Evolutionary conservation across 2,113 vertebrate species (phyloP).

Genomic region (Poeciliopsis turrubarensis): DNA sequence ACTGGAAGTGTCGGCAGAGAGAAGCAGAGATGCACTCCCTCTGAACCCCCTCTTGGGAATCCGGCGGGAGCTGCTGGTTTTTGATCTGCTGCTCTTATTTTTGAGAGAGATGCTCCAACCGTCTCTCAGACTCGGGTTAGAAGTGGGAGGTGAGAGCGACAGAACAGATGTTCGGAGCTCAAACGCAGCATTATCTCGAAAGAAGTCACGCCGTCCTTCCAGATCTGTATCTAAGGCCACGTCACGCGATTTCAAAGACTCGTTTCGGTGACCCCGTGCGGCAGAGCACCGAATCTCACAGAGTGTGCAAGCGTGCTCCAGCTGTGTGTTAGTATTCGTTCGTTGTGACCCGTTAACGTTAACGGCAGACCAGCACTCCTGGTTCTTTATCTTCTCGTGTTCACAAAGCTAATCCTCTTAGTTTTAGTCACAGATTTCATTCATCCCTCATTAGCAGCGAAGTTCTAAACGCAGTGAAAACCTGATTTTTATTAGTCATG

Average conservation of each 20-base stretch:
- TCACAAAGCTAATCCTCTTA: constrained; percentile 1
- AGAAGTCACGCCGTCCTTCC: constrained; percentile 14
- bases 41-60: constrained; percentile 32
- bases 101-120: constrained; percentile 32
- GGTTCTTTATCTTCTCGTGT: neutral
- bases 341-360: neutral
- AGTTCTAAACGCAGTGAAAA: constrained; percentile 41
- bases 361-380: neutral
- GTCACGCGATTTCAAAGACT: neutral
- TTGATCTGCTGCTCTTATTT: constrained; percentile 59
- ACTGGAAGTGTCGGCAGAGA: constrained; percentile 30
- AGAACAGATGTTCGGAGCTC: constrained; percentile 30
- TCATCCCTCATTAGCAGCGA: constrained; percentile 43
- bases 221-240: constrained; percentile 27
- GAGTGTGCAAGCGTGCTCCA: neutral
- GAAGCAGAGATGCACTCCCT: constrained; percentile 7
- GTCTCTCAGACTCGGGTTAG: constrained; percentile 33
- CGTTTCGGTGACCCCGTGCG: neutral
- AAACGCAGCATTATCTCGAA: constrained; percentile 29
- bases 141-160: constrained; percentile 4
- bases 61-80: constrained; percentile 50
- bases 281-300: neutral
- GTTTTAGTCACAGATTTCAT: constrained; percentile 16
- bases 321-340: neutral
- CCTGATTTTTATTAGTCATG: constrained; percentile 51